Conservation (phyloP, 1,140 invertebrate species). For the Telenomus remus region DNA sequence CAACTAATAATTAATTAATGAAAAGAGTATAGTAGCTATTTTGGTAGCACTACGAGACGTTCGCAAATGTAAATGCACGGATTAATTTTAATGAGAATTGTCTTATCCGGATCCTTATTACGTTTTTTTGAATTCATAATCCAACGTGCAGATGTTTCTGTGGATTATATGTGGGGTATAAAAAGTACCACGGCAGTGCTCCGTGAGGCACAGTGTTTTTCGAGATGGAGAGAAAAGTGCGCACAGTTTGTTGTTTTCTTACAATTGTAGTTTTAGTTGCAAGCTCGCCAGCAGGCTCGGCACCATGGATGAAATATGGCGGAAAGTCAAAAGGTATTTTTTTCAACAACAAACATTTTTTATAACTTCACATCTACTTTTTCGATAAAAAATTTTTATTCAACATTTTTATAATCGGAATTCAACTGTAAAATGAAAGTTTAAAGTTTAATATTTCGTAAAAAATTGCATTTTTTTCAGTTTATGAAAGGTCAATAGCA, state of each 20-base stretch:
- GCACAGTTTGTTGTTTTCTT: conserved; percentile 42
- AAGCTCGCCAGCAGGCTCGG: conserved; percentile 39
- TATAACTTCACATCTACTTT: no score
- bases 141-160: conserved; percentile 54
- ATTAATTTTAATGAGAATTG: conserved; percentile 66
- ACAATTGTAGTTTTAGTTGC: conserved; percentile 32
- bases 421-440: no score
- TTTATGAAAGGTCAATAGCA: conserved; percentile 61
- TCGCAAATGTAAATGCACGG: conserved; percentile 61
- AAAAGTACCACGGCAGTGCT: conserved; percentile 27
- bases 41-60: no score
- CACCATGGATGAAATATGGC: conserved; percentile 48
- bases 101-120: conserved; percentile 20
- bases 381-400: no score
- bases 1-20: no score
- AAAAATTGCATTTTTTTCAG: conserved; percentile 28
- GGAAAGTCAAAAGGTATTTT: conserved; percentile 58
- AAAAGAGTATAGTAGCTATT: no score
- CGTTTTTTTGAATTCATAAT: conserved; percentile 21
- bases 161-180: conserved; percentile 61
- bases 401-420: no score
- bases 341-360: no score
- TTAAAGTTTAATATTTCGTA: no score
- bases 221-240: conserved; percentile 58
- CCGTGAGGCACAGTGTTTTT: conserved; percentile 42